Evolutionary conservation across 2,888 invertebrate species (phyloP), one percentile per base, ranked within the genome.

Genomic region (Microctonus brassicae): DNA sequence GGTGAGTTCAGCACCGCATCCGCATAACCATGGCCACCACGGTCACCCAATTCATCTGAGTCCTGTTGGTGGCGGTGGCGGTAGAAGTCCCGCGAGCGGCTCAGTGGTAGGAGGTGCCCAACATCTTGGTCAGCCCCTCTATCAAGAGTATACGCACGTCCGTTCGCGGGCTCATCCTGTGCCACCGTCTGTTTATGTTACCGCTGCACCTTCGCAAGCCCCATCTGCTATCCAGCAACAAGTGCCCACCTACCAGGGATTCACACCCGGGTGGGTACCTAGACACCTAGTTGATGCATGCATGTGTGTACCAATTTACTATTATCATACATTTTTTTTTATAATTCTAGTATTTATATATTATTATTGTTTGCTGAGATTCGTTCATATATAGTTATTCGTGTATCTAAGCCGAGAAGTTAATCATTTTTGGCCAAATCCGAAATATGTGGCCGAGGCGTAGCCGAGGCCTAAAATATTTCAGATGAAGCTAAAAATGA

Each of bases 151-250:
- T 76, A 84, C 86, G 61, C 87, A 87, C 73, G 86, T 87, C 13
- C 84, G 87, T 75, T 83, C 87, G 55, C 82, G 87, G 70, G 84
- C 84, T 70, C 87, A 86, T 78, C 84, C 86, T 70, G 86, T 94
- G 92, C 88, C 91, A 92, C 78, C 90, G 91, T 91, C 92, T 57
- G 93, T 94, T 58, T 94, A 93, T 84, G 93, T 93, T 55, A 92
- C 93, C 62, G 90, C 91, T 60, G 88, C 89, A 53, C 91, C 86
- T 68, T 80, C 86, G 73, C 87, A 86, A 78, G 82, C 86, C 73
- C 85, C 87, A 39, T 79, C 85, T 76, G 82, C 85, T 75, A 86
- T 86, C 70, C 87, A 87, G 77, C 87, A 87, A 78, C 87, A 86
- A 85, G 84, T 87, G 83, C 87, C 87, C 84, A 86, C 87, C 84